phyloP scores from a whole-genome alignment of 2,113 vertebrate species.

The Climacteris rufus region DNA sequence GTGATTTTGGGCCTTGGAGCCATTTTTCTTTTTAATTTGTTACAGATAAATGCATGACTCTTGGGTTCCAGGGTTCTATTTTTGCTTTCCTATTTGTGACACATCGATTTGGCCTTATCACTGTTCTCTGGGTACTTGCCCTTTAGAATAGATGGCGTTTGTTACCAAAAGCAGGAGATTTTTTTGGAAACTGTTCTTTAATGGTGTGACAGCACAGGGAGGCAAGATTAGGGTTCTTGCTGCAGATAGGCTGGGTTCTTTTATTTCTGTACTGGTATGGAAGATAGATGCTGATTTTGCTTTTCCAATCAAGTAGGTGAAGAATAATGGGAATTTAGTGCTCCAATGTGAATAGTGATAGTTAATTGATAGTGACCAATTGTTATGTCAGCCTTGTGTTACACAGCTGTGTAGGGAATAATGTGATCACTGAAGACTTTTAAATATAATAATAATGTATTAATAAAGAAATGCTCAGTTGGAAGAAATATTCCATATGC shows the following conservation, averaged over 20 bases:
- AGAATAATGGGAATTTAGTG: neutral
- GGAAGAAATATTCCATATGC: neutral
- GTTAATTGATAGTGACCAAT: fast-evolving
- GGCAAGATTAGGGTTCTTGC: neutral
- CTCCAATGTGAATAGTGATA: neutral
- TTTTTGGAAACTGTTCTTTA: neutral
- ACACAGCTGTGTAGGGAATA: neutral
- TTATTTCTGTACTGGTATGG: neutral
- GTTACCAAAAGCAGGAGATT: neutral
- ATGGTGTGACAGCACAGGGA: neutral
- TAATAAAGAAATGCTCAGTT: neutral
- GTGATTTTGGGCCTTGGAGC: neutral
- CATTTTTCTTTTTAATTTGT: neutral
- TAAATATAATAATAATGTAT: fast-evolving
- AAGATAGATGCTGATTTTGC: neutral
- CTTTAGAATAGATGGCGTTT: neutral
- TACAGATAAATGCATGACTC: neutral
- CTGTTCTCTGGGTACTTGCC: neutral
- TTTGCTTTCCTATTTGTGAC: neutral
- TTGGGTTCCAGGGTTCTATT: neutral
- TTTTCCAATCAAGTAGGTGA: neutral
- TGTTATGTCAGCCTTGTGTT: neutral
- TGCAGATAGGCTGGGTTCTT: neutral
- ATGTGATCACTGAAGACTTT: neutral
- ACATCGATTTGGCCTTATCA: neutral